These are phyloP conservation scores for Polypterus senegalus DNA, from an alignment of 2,113 vertebrate genomes.

Conservation along the genomic window DNA sequence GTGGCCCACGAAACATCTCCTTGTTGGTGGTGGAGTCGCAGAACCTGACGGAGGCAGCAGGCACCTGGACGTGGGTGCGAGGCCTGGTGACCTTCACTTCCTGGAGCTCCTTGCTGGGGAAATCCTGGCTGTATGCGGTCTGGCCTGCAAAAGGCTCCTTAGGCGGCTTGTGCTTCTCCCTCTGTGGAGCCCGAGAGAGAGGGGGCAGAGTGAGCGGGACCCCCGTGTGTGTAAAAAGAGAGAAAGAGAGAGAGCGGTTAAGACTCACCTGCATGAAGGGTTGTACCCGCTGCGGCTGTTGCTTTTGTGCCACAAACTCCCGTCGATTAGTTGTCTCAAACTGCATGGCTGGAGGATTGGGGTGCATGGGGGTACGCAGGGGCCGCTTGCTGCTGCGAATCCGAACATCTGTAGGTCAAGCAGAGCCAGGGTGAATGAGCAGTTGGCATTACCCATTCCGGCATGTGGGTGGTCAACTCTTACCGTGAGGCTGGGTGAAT, in stretches of 20 bases:
- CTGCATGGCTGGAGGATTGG: constrained; percentile 13
- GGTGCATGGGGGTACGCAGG: neutral
- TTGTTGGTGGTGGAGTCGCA: constrained; percentile 6
- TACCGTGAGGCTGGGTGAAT: constrained; percentile 9
- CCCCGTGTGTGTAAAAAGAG: neutral
- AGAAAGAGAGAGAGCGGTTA: neutral
- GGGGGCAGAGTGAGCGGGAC: neutral
- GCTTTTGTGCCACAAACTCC: constrained; percentile 10
- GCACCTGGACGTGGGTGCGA: neutral
- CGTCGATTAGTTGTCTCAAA: constrained; percentile 10
- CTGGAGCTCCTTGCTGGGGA: constrained; percentile 8
- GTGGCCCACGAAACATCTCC: constrained; percentile 23
- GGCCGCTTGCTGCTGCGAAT: constrained; percentile 22
- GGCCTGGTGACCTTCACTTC: neutral
- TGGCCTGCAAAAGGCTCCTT: constrained; percentile 10
- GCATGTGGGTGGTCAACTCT: constrained; percentile 4
- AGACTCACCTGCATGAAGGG: constrained; percentile 5
- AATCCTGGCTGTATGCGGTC: constrained; percentile 14
- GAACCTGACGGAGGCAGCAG: neutral
- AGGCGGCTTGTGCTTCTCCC: neutral
- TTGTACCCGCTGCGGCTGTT: neutral
- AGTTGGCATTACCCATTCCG: no score
- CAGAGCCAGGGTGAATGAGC: neutral
- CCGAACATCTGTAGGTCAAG: constrained; percentile 12
- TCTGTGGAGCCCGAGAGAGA: constrained; percentile 8